Base-by-base conservation (phyloP, 1,140 invertebrate species). In the Microplitis mediator region DNA sequence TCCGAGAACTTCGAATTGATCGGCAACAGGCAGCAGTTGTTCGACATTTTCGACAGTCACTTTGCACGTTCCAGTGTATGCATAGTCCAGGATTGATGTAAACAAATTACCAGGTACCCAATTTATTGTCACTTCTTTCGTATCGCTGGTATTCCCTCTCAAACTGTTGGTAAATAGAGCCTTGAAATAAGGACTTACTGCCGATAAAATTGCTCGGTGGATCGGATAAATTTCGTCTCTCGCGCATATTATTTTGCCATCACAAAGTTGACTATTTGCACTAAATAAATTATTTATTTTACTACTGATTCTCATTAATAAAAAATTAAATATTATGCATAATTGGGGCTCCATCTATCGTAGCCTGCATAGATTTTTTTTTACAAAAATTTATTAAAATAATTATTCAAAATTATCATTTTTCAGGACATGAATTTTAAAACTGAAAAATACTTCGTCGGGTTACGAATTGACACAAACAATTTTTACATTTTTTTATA, bases 161-260 rank as follows among this genome's bases (percentile, higher is more conserved):
- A 94, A 84, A 0, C 90, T 90, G 67, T 92, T 94, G 5, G 93
- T 95, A 82, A 96, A 96, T 23, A 95, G 86, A 45, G 93, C 92
- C 79, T 92, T 93, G 87, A 96, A 97, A 85, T 95, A 97, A 6
- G 92, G 91, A 79, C 94, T 96, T 81, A 93, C 94, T 54, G 93
- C 92, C 31, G 93, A 94, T 77, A 97, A 89, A 71, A 97, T 93
- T 39, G 92, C 91, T 67, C 94, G 89, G 83, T 96, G 95, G 6
- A 96, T 92, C 11, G 91, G 90, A 79, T 95, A 94, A 11, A 89
- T 83, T 45, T 86, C 85, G 51, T 91, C 91, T 79, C 92, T 91
- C 72, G 91, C 90, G 34, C 95, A 90, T 69, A 90, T 87, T 69
- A 97, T 90, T 2, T 90, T 89, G 0, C 93, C 95, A 85, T 97